Percentiles rank a stretch among this genome's conserved stretches.
These are phyloP conservation scores for Poecilia latipinna DNA, from an alignment of 2,113 vertebrate species.

Conservation along the genomic window DNA sequence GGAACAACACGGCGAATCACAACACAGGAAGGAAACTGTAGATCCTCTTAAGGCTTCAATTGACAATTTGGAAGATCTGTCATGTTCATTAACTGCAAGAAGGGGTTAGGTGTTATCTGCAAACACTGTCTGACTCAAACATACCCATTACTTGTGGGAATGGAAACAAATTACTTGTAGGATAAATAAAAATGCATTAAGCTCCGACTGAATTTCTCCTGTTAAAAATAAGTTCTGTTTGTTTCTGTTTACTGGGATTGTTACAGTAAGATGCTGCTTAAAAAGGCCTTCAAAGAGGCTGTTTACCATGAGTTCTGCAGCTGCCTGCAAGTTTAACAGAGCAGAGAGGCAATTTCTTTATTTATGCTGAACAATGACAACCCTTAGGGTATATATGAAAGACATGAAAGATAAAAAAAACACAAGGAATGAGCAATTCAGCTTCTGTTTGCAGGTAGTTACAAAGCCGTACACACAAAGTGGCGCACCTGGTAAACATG, in stretches of 20 bases:
- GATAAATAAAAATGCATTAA: background rate
- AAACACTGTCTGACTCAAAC: slow-evolving; percentile 2
- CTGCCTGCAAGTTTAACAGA: background rate
- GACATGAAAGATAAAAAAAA: background rate
- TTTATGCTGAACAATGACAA: background rate
- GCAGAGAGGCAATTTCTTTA: background rate
- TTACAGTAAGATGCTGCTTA: background rate
- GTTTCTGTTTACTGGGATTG: background rate
- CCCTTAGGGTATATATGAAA: background rate
- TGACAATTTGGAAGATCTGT: slow-evolving; percentile 30
- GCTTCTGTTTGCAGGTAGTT: background rate
- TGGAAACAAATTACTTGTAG: background rate
- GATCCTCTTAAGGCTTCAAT: slow-evolving; percentile 20
- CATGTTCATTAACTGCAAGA: slow-evolving; percentile 35
- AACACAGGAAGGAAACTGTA: slow-evolving; percentile 29
- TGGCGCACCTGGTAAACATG: background rate
- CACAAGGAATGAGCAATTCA: background rate
- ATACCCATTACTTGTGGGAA: background rate
- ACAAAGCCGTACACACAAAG: background rate
- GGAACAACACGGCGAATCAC: slow-evolving; percentile 28
- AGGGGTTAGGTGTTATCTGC: background rate
- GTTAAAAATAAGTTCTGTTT: background rate
- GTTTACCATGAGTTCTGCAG: too few relatives aligned
- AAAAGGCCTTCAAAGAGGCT: background rate
- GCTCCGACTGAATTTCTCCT: background rate